A percentile compares a stretch with the other conserved stretches of the same genome.
Evolutionary conservation across 2,797 vertebrate species (phyloP).

Genomic region (Danio aesculapii): DNA sequence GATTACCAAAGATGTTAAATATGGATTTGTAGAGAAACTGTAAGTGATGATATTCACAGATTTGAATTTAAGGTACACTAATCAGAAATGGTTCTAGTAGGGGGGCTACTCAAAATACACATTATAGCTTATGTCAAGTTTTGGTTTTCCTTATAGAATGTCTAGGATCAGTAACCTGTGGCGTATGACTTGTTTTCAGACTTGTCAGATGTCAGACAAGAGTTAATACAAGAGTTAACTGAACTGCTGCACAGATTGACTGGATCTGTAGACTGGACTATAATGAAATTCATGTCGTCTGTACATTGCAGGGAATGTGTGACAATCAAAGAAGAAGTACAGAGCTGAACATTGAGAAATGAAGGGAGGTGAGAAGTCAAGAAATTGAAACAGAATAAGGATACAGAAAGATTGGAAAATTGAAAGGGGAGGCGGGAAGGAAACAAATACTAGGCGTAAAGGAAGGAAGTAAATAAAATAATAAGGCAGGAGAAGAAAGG

Average conservation of each 20-base stretch:
- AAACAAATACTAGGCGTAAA: background rate
- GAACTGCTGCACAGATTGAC: slow-evolving; percentile 50
- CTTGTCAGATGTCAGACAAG: slow-evolving; percentile 42
- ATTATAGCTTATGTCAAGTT: background rate
- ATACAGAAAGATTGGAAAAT: background rate
- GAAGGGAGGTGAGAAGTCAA: background rate
- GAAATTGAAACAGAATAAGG: background rate
- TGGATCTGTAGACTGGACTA: slow-evolving; percentile 24
- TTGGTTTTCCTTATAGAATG: background rate
- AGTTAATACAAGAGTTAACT: slow-evolving; percentile 36
- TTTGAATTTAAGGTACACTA: background rate
- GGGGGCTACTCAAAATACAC: background rate
- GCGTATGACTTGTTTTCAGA: slow-evolving; percentile 5
- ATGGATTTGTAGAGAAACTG: background rate
- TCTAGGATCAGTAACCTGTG: background rate
- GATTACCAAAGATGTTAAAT: background rate
- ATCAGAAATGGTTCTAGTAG: background rate
- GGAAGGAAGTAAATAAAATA: background rate
- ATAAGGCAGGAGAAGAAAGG: background rate
- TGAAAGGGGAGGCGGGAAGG: background rate
- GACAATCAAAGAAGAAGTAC: background rate
- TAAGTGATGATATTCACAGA: background rate
- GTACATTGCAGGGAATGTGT: background rate
- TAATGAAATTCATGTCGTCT: background rate
- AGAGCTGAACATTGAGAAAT: background rate